These are phyloP conservation scores for Thermophis baileyi DNA, from an alignment of 2,113 vertebrate species.

Conservation along the genomic window DNA sequence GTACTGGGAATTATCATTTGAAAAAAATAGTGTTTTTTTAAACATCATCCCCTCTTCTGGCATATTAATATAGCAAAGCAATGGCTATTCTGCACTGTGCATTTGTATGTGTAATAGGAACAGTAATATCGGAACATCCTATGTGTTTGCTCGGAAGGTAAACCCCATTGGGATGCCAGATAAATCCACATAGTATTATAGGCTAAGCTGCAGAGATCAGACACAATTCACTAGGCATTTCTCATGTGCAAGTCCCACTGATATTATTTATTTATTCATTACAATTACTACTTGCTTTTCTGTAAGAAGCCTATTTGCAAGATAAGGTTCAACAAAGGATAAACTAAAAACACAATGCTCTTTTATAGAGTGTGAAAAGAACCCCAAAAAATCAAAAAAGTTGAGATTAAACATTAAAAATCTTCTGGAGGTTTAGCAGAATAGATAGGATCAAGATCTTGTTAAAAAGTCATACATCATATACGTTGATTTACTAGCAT, in stretches of 20 bases:
- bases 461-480: not conserved
- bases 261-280: not conserved
- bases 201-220: not conserved
- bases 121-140: not conserved
- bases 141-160: not conserved
- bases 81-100: not conserved
- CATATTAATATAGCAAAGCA: not conserved
- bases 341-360: not conserved
- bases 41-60: not conserved
- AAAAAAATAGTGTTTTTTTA: not conserved
- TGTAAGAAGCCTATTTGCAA: not conserved
- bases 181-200: not conserved
- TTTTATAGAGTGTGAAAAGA: not conserved
- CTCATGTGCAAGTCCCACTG: not conserved
- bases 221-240: not conserved
- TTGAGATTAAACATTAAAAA: not conserved
- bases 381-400: not conserved
- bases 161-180: not conserved
- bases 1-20: not conserved
- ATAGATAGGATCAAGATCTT: not conserved
- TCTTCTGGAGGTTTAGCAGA: not conserved
- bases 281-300: not conserved
- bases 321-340: not conserved
- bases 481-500: not conserved
- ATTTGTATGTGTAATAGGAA: not conserved